Base-by-base conservation (phyloP, 2,888 invertebrate genomes). In the Drosophila gaucha region DNA sequence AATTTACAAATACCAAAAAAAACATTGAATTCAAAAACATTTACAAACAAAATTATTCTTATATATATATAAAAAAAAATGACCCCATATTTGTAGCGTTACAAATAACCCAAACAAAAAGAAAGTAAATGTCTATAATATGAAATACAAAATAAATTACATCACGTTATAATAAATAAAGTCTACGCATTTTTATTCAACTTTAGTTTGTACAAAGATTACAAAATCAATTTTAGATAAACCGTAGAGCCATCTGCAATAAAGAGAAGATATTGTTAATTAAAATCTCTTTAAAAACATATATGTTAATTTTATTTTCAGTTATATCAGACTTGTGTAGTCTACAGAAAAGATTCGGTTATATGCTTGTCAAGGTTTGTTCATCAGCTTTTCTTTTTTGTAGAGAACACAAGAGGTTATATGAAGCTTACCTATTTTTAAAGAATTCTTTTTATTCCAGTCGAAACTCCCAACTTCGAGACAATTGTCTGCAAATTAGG, bases 131-230 rank as follows among this genome's bases (percentile, higher is more conserved):
- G 85, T 83, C 82, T 83, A 83, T 70, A 63, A 82, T 80, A 74
- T 67, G 55, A 71, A 80, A 67, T 63, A 55, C 66, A 80, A 82
- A 80, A 80, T 80, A 82, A 85, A 85, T 67, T 83, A 85, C 85
- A 79, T 83, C 85, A 83, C 77, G 82, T 83, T 85, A 83, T 79
- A 67, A 77, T 67, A 78, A 74, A 77, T 46, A 46, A 14, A 41
- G 35, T 57, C 31, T n/a, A 20, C 5, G 35, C n/a, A 10, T 55
- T 62, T 80, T 72, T 72, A 76, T 78, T 72, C 22, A 59, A 28
- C 6, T 30, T 24, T 41, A 4, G 5, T 2, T 38, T 30, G 18
- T 55, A 55, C 62, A 62, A 12, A 3, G 6, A 3, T 38, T 2
- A 52, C 12, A 18, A 3, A 26, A 18, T 8, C 3, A 3, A 33